Evolutionary conservation across 37 sponge, comb jelly and placozoan genomes (phyloP).

Genomic region (Haliclona indistincta): DNA sequence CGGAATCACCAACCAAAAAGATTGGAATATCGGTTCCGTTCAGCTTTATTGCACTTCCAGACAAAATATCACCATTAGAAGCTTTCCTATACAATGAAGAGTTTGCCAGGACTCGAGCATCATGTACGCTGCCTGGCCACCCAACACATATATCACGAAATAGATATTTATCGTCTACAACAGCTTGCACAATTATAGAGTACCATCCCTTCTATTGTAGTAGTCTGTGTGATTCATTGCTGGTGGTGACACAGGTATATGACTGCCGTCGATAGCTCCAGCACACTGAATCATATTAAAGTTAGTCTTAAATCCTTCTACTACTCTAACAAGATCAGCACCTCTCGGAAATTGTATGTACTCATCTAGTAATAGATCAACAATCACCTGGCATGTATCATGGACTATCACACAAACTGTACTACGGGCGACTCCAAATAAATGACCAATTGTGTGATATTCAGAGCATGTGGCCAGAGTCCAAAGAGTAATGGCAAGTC

Average conservation of each 20-base stretch:
- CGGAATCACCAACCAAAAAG: constrained; percentile 17
- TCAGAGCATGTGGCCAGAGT: background rate
- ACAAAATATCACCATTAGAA: background rate
- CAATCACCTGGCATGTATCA: background rate
- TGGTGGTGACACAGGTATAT: constrained; percentile 5
- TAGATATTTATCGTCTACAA: constrained; percentile 12
- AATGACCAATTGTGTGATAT: background rate
- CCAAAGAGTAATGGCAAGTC: constrained; percentile 12
- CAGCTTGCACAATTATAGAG: constrained; percentile 16
- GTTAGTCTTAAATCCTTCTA: background rate
- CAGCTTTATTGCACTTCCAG: background rate
- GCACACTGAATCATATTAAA: constrained; percentile 11
- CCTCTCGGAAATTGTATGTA: constrained; percentile 2
- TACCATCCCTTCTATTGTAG: constrained; percentile 25
- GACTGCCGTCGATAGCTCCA: constrained; percentile 20
- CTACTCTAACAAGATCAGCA: background rate
- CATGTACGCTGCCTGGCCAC: constrained; percentile 21
- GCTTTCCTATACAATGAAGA: constrained; percentile 1
- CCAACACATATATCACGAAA: constrained; percentile 16
- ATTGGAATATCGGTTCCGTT: background rate
- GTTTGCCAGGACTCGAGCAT: constrained; percentile 20
- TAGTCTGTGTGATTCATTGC: background rate
- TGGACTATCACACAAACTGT: constrained; percentile 18
- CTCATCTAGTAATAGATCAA: background rate
- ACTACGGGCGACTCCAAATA: no score